Base-by-base conservation (phyloP, 2,797 vertebrate species). In the Staurois parvus region DNA sequence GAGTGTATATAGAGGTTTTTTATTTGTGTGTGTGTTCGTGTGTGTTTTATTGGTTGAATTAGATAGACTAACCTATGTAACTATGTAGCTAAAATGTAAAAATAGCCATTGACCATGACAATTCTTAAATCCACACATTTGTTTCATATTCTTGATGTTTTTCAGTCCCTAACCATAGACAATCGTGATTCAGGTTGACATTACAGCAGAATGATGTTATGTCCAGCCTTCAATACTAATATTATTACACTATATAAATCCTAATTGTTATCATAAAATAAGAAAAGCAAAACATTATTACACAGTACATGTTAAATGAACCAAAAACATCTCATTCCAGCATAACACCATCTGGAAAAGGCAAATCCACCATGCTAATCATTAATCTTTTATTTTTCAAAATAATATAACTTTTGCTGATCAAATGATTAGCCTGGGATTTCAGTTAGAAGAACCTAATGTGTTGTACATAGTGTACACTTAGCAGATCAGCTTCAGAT, bases 401-500 rank as follows among this genome's bases (percentile, higher is more conserved):
- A 81, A 64, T 72, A 81, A 64, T 83, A 28, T 81, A 72, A 81
- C 24, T 73, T 81, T 59, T 72, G 30, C 30, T 62, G 48, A 81
- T 81, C 69, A 72, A 81, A 81, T 73, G 69, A 83, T 76, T 76
- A 79, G 37, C 48, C 29, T 45, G 30, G 59, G 69, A 74, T 73
- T 64, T 79, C 40, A 79, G 76, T 73, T 26, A 74, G 52, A n/a
- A 59, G 21, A 78, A 40, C 42, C 48, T 84, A 78, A 79, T 79
- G 76, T 67, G 48, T 72, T 84, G 67, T 64, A 84, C 75, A 64
- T 37, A 75, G 29, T 26, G 73, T 72, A 77, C 66, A 72, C 34
- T 82, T 86, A 81, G 80, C 59, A 85, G 48, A 86, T 73, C 79
- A 83, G 80, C 75, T 66, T 83, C 68, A 82, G 72, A 83, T 81